Evolutionary conservation across 2,888 invertebrate genomes (phyloP).

Genomic region (Nasonovia ribisnigri): DNA sequence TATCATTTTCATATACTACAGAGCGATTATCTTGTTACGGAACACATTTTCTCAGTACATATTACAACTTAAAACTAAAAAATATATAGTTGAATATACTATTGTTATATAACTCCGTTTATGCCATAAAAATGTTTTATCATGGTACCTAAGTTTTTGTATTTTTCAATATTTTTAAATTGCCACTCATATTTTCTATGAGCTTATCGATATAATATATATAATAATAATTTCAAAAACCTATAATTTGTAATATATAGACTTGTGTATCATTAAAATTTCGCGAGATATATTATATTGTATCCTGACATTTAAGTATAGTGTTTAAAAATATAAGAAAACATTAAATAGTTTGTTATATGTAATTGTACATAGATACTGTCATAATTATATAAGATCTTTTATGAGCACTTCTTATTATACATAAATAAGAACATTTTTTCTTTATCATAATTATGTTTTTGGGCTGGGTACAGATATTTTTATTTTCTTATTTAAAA

Average conservation of each 20-base stretch:
- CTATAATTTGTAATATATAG: not conserved
- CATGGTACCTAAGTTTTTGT: not conserved
- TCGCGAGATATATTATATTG: too few species aligned
- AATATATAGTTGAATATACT: not conserved
- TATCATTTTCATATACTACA: not conserved
- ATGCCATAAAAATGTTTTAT: not conserved
- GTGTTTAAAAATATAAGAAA: not conserved
- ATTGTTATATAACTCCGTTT: not conserved
- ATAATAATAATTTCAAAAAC: not conserved
- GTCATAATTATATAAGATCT: not conserved
- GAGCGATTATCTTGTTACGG: not conserved
- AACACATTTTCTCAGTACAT: not conserved
- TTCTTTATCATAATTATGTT: too few species aligned
- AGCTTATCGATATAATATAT: not conserved
- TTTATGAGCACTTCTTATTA: not conserved
- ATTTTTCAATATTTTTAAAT: not conserved
- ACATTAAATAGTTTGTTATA: not conserved
- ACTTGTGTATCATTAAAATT: not conserved
- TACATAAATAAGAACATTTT: not conserved
- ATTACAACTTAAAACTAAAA: not conserved
- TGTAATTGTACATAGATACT: too few species aligned
- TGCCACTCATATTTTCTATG: too few species aligned
- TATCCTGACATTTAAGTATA: not conserved
- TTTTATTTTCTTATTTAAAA: too few species aligned
- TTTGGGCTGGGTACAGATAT: too few species aligned